Evolutionary conservation across 1,140 invertebrate genomes (phyloP), one percentile per base, ranked within the genome.

Genomic region (Pachyrhynchus sulphureomaculatus): DNA sequence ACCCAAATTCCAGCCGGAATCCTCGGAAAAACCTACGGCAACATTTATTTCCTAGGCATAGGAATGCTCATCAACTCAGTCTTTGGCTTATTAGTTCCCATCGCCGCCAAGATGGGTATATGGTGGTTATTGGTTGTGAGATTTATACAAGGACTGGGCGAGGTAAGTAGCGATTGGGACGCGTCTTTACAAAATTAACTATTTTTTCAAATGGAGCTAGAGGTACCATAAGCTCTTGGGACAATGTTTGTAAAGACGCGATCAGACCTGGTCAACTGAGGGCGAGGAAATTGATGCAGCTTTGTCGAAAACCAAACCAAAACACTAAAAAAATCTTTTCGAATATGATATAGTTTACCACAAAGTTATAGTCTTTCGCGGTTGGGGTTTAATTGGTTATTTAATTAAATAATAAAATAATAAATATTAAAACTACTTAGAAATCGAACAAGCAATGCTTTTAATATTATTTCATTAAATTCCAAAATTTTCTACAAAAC

Each of bases 1-100:
- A 93, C 91, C 0, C 90, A 94, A 75, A 90, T 92, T 72, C 92
- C 93, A 0, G 95, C 93, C 64, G 93, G 93, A 10, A 90, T 93
- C 59, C 71, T 94, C 47, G 87, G 91, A 12, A 93, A 93, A 72
- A 85, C 84, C 70, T 92, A 85, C 67, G 91, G 92, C 6, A 89
- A 91, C 0, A 88, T 92, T 67, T 84, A 86, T 55, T 90, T 95
- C 69, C 85, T 96, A 18, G 91, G 91, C 9, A 75, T 88, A 32
- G 92, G 93, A 37, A 92, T 93, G 91, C 74, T 93, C 57, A 83
- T 93, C 64, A 93, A 92, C 75, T 93, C 93, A 0, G 74, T 95
- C 9, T 89, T 96, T 78, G 89, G 87, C 44, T 82, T 92, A 58
- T 72, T 89, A 44, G 90, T 87, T 41, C 90, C 88, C 0, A 74